These are phyloP conservation scores for Caenorhabditis brenneri DNA, from an alignment of 1,140 invertebrate species.

Conservation along the genomic window DNA sequence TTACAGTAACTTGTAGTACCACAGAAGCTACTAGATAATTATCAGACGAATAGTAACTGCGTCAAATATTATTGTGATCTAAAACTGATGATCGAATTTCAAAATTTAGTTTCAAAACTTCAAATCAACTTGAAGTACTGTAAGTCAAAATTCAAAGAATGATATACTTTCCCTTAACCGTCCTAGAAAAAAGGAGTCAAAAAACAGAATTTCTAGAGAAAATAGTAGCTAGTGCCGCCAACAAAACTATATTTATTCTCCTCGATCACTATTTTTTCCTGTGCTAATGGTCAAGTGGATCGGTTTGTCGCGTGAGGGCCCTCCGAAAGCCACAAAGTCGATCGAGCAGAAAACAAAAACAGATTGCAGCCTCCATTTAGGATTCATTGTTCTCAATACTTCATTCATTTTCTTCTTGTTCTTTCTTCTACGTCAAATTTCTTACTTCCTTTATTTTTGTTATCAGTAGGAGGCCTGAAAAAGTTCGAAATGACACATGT, in stretches of 20 bases:
- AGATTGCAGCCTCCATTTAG: neutral
- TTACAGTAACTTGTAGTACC: too few relatives aligned
- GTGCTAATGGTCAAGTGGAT: constrained; percentile 19
- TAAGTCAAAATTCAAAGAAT: too few relatives aligned
- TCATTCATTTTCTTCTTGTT: neutral
- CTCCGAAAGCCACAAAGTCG: neutral
- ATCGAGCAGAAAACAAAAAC: constrained; percentile 36
- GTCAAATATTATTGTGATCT: too few relatives aligned
- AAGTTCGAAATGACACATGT: constrained; percentile 41
- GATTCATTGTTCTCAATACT: neutral
- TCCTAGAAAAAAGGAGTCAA: too few relatives aligned
- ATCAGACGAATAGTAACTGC: too few relatives aligned
- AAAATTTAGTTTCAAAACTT: too few relatives aligned
- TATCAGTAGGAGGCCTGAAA: neutral
- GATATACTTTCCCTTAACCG: too few relatives aligned
- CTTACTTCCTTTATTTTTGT: constrained; percentile 22
- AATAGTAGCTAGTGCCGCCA: neutral
- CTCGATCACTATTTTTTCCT: neutral
- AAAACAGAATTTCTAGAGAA: neutral
- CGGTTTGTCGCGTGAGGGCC: neutral
- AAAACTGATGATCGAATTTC: too few relatives aligned
- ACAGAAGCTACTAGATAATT: too few relatives aligned
- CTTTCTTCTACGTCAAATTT: neutral
- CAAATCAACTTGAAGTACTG: too few relatives aligned
- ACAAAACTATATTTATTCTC: neutral